Percentiles rank a stretch among this genome's conserved stretches.
Evolutionary conservation across 1,140 invertebrate species (phyloP).

Genomic region (Drosophila pseudoananassae): DNA sequence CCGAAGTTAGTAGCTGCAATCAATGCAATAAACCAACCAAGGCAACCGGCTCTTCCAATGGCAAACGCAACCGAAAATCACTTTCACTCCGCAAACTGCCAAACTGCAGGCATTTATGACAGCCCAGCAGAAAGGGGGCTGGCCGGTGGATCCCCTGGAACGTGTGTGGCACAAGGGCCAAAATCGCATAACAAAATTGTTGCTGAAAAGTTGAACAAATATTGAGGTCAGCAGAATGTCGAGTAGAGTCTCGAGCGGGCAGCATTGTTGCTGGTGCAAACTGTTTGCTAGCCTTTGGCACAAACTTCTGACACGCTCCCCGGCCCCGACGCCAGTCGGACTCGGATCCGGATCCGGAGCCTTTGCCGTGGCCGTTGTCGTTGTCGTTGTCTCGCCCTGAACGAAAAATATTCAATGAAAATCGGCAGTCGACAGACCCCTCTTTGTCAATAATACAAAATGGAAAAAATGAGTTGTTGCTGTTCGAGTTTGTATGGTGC

Average conservation of each 20-base stretch:
- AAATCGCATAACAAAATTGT: constrained; percentile 79
- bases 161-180: background rate
- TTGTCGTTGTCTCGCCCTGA: constrained; percentile 12
- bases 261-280: constrained; percentile 60
- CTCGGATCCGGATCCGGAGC: background rate
- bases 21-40: constrained; percentile 74
- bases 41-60: constrained; percentile 28
- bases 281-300: constrained; percentile 73
- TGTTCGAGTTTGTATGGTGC: constrained; percentile 39
- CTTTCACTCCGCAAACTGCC: constrained; percentile 74
- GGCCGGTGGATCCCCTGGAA: background rate
- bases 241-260: constrained; percentile 31
- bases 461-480: constrained; percentile 50
- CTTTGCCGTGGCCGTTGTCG: background rate
- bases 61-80: constrained; percentile 56
- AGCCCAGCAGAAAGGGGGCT: constrained; percentile 6
- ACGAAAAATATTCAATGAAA: constrained; percentile 76
- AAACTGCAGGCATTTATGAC: constrained; percentile 79
- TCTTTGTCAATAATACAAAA: constrained; percentile 70
- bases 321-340: constrained; percentile 30
- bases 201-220: constrained; percentile 79
- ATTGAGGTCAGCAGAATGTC: constrained; percentile 77
- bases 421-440: constrained; percentile 54
- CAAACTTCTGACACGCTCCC: constrained; percentile 67
- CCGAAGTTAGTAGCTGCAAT: constrained; percentile 47